Conservation (phyloP, 2,797 vertebrate species). For the Paedocypris micromegethes region DNA sequence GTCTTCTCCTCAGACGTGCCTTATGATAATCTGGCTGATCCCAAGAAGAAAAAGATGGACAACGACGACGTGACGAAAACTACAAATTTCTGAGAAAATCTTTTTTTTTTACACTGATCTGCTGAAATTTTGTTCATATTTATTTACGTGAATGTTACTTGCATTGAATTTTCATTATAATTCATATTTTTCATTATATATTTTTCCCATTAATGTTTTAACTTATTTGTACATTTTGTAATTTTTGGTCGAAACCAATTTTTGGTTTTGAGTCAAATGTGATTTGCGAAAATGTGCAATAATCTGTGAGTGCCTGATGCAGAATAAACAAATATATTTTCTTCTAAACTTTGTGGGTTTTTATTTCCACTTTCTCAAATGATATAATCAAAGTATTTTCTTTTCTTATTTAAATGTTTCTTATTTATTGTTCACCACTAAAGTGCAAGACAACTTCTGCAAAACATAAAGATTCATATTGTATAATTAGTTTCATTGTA, state of each 20-base stretch:
- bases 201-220: conserved; percentile 41
- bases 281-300: conserved; percentile 18
- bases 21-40: conserved; percentile 46
- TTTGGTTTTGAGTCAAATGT: conserved; percentile 18
- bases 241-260: no score
- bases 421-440: background rate
- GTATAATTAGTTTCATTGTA: no score
- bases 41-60: background rate
- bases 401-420: background rate
- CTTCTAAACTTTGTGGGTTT: background rate
- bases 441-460: conserved; percentile 14
- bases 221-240: conserved; percentile 53
- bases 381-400: background rate
- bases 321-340: conserved; percentile 39
- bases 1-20: conserved; percentile 41
- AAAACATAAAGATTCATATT: no score
- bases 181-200: conserved; percentile 25
- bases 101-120: background rate
- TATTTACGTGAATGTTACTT: conserved; percentile 36
- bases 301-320: conserved; percentile 29
- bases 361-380: no score
- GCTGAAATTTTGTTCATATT: conserved; percentile 25
- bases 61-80: conserved; percentile 23
- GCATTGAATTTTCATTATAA: background rate
- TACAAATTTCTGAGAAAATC: conserved; percentile 46